phyloP scores from a whole-genome alignment of 2,888 invertebrate genomes.

The Salticus scenicus region DNA sequence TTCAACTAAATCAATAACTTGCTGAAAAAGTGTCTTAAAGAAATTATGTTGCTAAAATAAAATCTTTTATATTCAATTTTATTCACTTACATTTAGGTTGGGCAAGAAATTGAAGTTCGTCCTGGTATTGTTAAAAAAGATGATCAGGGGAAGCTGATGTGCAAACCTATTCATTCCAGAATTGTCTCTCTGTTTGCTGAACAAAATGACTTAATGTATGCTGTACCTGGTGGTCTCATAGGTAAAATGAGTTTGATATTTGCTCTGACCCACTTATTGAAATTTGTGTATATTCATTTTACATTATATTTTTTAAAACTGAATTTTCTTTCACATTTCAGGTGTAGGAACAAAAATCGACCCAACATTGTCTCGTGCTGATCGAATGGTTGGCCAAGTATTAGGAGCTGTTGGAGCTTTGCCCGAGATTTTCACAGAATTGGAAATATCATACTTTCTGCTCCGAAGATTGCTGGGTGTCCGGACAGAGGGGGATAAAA shows the following conservation, averaged over 20 bases:
- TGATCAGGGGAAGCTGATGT: slow-evolving; percentile 94
- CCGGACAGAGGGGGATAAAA: slow-evolving; percentile 98
- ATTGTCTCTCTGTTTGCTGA: slow-evolving; percentile 98
- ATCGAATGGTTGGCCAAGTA: slow-evolving; percentile 97
- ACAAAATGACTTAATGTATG: slow-evolving; percentile 97
- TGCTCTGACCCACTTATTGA: too few relatives aligned
- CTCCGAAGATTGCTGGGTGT: slow-evolving; percentile 96
- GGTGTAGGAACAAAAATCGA: slow-evolving; percentile 99
- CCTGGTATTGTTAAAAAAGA: slow-evolving; percentile 98
- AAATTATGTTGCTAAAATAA: too few relatives aligned
- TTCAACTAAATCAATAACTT: too few relatives aligned
- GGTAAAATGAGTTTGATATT: slow-evolving; percentile 78
- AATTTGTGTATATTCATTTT: background rate
- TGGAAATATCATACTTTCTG: slow-evolving; percentile 98
- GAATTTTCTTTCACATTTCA: slow-evolving; percentile 72
- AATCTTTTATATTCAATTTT: too few relatives aligned
- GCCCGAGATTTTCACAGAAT: slow-evolving; percentile 97
- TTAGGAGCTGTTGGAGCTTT: slow-evolving; percentile 96
- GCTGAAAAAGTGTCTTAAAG: too few relatives aligned
- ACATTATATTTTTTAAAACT: background rate
- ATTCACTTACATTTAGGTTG: too few relatives aligned
- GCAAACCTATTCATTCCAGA: slow-evolving; percentile 95
- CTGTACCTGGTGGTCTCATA: slow-evolving; percentile 99
- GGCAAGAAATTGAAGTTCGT: slow-evolving; percentile 98
- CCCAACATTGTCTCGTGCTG: slow-evolving; percentile 98